These are phyloP conservation scores for Todus mexicanus DNA, from an alignment of 2,797 vertebrate species.

Conservation along the genomic window DNA sequence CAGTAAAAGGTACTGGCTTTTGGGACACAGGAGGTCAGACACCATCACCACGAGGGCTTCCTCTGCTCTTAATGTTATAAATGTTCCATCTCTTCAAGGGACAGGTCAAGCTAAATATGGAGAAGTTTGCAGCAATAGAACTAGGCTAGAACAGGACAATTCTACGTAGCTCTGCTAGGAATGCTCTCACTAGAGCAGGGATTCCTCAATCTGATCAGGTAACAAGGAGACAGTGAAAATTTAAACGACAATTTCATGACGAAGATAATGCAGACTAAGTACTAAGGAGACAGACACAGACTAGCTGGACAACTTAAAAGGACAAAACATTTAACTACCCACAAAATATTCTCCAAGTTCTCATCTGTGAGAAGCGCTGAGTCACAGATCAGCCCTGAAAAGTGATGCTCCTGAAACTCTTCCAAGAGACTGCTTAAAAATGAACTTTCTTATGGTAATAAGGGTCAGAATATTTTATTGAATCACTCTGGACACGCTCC, in stretches of 20 bases:
- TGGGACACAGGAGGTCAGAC: not conserved
- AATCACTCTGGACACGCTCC: not conserved
- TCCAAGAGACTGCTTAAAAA: not conserved
- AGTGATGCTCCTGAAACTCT: not conserved
- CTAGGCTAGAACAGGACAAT: not conserved
- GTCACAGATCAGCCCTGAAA: not conserved
- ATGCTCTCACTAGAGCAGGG: not conserved
- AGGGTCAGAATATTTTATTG: not conserved
- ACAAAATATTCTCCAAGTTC: not conserved
- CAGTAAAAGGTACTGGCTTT: not conserved
- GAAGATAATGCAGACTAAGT: not conserved
- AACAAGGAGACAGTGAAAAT: not conserved
- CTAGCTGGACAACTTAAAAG: not conserved
- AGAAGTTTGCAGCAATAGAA: not conserved
- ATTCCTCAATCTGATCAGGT: not conserved
- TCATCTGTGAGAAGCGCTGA: not conserved
- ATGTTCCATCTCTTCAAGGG: not conserved
- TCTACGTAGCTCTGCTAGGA: not conserved
- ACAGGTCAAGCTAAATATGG: not conserved
- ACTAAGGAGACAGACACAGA: not conserved
- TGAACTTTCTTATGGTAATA: not conserved
- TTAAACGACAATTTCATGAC: not conserved
- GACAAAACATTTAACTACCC: not conserved
- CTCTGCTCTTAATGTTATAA: not conserved
- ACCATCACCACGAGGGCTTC: not conserved